Conservation (phyloP, 2,888 invertebrate genomes). For the Mythimna lalbum region DNA sequence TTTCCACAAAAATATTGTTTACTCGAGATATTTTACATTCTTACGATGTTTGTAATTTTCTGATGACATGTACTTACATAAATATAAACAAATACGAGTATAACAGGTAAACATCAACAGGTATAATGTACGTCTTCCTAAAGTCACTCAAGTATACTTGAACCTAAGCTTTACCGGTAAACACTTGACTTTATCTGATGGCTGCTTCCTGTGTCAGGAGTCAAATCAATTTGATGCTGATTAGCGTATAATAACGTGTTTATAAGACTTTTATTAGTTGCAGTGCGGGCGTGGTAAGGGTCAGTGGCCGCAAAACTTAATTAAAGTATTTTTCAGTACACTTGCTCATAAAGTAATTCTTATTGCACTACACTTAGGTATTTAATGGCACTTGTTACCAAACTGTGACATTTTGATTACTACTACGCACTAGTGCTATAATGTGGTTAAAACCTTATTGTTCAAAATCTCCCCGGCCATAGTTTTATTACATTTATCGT, state of each 20-base stretch:
- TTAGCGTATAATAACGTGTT: slow-evolving; percentile 7
- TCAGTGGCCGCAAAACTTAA: background rate
- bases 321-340: no score
- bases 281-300: background rate
- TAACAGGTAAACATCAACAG: slow-evolving; percentile 6
- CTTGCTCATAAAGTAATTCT: no score
- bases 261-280: background rate
- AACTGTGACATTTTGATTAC: no score
- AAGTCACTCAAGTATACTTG: slow-evolving; percentile 14
- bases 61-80: background rate
- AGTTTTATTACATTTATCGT: no score
- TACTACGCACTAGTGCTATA: no score
- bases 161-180: slow-evolving; percentile 25
- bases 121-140: slow-evolving; percentile 13
- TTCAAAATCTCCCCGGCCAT: no score
- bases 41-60: no score
- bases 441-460: no score
- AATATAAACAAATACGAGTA: slow-evolving; percentile 15
- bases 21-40: no score
- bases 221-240: slow-evolving; percentile 32
- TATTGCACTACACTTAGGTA: no score
- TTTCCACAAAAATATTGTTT: no score
- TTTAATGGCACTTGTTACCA: no score
- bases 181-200: slow-evolving; percentile 36
- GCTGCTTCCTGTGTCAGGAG: slow-evolving; percentile 34